Evolutionary conservation across 1,140 invertebrate genomes (phyloP).

Genomic region (Semibalanus balanoides): DNA sequence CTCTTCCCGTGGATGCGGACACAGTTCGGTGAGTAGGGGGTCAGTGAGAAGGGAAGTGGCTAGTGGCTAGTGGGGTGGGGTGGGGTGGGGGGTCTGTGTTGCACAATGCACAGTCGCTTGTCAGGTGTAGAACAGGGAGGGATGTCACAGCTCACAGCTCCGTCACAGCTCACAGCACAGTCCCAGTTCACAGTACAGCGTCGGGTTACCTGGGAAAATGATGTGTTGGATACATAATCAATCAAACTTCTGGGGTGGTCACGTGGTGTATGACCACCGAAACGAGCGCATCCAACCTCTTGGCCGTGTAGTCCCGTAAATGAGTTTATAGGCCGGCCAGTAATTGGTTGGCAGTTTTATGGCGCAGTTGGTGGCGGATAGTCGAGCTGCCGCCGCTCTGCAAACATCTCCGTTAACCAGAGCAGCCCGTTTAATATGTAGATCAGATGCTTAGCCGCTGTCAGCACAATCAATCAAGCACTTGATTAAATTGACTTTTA

Average conservation of each 20-base stretch:
- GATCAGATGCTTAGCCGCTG: background rate
- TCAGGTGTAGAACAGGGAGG: no score
- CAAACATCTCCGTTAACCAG: background rate
- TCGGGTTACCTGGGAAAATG: no score
- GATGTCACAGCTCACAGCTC: no score
- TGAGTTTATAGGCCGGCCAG: background rate
- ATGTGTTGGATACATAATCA: no score
- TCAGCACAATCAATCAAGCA: background rate
- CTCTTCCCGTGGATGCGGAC: background rate
- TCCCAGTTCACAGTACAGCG: no score
- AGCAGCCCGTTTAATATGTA: background rate
- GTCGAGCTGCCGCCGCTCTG: background rate
- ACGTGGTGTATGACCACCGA: no score
- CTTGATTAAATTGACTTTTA: slow-evolving; percentile 3
- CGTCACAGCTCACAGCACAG: no score
- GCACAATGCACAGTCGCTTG: no score
- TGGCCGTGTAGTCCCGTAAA: background rate
- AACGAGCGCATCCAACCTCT: background rate
- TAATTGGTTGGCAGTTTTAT: background rate
- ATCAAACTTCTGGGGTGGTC: no score
- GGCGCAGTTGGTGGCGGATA: background rate
- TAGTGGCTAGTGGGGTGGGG: no score
- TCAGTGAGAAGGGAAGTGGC: no score
- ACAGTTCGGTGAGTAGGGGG: background rate
- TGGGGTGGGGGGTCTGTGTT: no score